A percentile compares a stretch with the other conserved stretches of the same genome.
Conservation (phyloP, 2,797 vertebrate genomes). For the Nyctalus aviator region DNA sequence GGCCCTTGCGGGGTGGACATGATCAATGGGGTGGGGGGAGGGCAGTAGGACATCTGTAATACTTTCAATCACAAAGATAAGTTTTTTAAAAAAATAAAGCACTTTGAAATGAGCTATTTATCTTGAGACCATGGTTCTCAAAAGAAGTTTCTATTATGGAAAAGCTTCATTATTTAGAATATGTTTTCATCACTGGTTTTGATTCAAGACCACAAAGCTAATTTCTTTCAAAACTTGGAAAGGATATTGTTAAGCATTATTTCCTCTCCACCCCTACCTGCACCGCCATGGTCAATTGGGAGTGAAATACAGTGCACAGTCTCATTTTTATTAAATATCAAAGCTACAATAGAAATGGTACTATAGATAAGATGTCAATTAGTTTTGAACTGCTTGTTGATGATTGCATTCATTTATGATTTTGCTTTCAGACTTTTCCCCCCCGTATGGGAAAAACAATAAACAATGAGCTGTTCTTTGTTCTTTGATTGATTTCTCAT, state of each 20-base stretch:
- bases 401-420: slow-evolving; percentile 8
- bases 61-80: too few relatives aligned
- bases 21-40: too few relatives aligned
- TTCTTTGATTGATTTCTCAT: slow-evolving; percentile 34
- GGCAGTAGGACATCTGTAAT: too few relatives aligned
- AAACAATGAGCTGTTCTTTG: not conserved
- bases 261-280: too few relatives aligned
- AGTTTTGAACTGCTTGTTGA: slow-evolving; percentile 30
- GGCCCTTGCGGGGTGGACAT: too few relatives aligned
- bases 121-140: not conserved
- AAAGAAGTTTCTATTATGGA: slow-evolving; percentile 20
- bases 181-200: not conserved
- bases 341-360: not conserved
- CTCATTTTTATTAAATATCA: slow-evolving; percentile 29
- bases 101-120: not conserved
- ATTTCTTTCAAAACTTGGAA: slow-evolving; percentile 26
- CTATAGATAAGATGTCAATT: slow-evolving; percentile 18
- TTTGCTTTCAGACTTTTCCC: slow-evolving; percentile 20
- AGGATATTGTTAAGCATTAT: not conserved
- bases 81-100: not conserved
- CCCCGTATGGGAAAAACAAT: not conserved
- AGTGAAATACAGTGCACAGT: not conserved
- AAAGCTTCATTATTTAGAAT: not conserved
- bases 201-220: slow-evolving; percentile 41
- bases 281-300: not conserved